Conservation (phyloP, 2,888 invertebrate species). For the Thymelicus lineola region DNA sequence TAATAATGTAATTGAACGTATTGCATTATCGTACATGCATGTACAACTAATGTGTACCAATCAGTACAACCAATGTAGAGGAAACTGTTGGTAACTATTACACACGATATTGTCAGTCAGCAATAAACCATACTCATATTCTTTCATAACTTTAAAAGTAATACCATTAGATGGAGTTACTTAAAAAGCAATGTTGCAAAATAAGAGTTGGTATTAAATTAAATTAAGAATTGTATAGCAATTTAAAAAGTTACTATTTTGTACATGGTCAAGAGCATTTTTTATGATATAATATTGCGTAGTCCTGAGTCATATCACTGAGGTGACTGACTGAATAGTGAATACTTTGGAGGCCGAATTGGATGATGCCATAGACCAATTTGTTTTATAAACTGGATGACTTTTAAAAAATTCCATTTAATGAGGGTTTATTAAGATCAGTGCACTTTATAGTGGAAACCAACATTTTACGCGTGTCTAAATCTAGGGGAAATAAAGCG, state of each 20-base stretch:
- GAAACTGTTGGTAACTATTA: too few species aligned
- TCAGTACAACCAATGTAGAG: too few species aligned
- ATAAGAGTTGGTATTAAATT: neutral
- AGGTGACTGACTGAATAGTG: constrained; percentile 9
- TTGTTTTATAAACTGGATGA: neutral
- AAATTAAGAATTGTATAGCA: constrained; percentile 1
- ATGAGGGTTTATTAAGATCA: too few species aligned
- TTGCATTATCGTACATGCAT: too few species aligned
- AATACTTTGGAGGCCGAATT: constrained; percentile 3
- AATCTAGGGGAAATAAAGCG: constrained; percentile 13
- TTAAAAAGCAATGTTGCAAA: neutral
- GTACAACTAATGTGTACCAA: too few species aligned
- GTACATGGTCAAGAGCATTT: neutral
- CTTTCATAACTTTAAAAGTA: neutral
- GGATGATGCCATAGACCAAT: constrained; percentile 10
- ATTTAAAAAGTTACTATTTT: constrained; percentile 7
- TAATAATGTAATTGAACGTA: too few species aligned
- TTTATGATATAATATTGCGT: constrained; percentile 3
- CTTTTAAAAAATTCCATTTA: neutral
- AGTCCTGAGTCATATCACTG: constrained; percentile 1
- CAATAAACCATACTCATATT: neutral
- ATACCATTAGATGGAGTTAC: neutral
- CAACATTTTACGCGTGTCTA: constrained; percentile 5
- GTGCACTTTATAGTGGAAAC: too few species aligned
- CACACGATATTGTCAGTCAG: too few species aligned